These are phyloP conservation scores for Automeris io DNA, from an alignment of 2,888 invertebrate genomes.

Conservation along the genomic window DNA sequence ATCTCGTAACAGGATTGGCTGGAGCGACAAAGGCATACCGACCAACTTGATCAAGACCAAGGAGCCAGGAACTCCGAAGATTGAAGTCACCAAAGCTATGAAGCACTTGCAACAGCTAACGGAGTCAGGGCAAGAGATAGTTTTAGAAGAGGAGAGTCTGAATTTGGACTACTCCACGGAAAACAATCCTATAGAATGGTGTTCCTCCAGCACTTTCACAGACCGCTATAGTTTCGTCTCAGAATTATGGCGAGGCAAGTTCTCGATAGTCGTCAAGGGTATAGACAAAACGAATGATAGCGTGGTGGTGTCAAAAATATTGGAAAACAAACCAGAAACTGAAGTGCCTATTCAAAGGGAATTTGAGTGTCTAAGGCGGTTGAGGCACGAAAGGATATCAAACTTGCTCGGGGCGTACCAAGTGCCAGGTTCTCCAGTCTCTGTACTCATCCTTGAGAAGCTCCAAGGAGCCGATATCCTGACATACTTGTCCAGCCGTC, in stretches of 20 bases:
- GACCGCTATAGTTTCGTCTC: conserved; percentile 91
- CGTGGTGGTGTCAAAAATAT: conserved; percentile 90
- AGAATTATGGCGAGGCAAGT: conserved; percentile 90
- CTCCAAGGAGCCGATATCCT: conserved; percentile 94
- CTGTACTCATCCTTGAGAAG: conserved; percentile 87
- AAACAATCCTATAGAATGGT: conserved; percentile 84
- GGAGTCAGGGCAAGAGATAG: conserved; percentile 85
- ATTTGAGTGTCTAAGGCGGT: conserved; percentile 87
- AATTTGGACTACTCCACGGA: conserved; percentile 86
- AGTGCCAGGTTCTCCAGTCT: conserved; percentile 80
- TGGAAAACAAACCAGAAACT: conserved; percentile 81
- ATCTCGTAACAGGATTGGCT: conserved; percentile 93
- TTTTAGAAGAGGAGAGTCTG: conserved; percentile 79
- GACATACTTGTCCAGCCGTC: conserved; percentile 90
- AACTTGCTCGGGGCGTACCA: conserved; percentile 84
- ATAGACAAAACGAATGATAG: conserved; percentile 85
- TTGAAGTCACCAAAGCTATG: conserved; percentile 90
- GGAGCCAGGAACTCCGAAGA: conserved; percentile 80
- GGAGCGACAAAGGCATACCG: conserved; percentile 93
- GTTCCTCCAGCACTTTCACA: conserved; percentile 79
- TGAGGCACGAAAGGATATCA: conserved; percentile 93
- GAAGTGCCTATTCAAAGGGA: conserved; percentile 84
- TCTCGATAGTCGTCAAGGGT: conserved; percentile 88
- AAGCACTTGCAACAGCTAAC: conserved; percentile 90
- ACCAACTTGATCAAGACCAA: conserved; percentile 85